Evolutionary conservation across 2,797 vertebrate genomes (phyloP).

Genomic region (Novumbra hubbsi): DNA sequence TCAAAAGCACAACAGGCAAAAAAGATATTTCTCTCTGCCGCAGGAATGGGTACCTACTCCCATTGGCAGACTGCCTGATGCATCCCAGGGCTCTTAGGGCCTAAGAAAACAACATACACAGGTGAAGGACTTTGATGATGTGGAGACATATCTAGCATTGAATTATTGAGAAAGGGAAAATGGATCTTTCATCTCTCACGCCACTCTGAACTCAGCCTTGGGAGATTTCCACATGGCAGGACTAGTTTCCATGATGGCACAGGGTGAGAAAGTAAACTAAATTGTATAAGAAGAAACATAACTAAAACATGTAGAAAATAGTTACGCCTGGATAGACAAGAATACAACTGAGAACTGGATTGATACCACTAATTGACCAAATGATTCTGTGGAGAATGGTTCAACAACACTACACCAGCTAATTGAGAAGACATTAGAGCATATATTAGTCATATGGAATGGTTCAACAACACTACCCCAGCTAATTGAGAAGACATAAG

Average conservation of each 20-base stretch:
- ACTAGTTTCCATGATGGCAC: background rate
- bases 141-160: slow-evolving; percentile 32
- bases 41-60: background rate
- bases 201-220: slow-evolving; percentile 27
- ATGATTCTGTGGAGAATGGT: too few species aligned
- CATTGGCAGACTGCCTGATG: background rate
- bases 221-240: slow-evolving; percentile 31
- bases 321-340: background rate
- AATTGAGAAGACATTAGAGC: too few species aligned
- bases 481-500: too few species aligned
- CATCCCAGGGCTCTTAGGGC: slow-evolving; percentile 11
- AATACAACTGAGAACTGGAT: background rate
- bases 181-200: slow-evolving; percentile 34
- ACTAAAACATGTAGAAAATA: background rate
- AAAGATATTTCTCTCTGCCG: slow-evolving; percentile 39
- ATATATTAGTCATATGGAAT: too few species aligned
- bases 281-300: slow-evolving; percentile 13
- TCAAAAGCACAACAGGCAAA: slow-evolving; percentile 35
- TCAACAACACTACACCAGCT: too few species aligned
- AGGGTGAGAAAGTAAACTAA: background rate
- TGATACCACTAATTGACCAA: background rate
- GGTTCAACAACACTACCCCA: too few species aligned
- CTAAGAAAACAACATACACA: slow-evolving; percentile 27
- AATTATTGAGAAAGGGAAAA: slow-evolving; percentile 57
- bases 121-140: slow-evolving; percentile 44